Percentiles rank a stretch among this genome's conserved stretches.
Evolutionary conservation across 64 coral and sea anemone species (phyloP).

Genomic region (Stichodactyla mertensii): DNA sequence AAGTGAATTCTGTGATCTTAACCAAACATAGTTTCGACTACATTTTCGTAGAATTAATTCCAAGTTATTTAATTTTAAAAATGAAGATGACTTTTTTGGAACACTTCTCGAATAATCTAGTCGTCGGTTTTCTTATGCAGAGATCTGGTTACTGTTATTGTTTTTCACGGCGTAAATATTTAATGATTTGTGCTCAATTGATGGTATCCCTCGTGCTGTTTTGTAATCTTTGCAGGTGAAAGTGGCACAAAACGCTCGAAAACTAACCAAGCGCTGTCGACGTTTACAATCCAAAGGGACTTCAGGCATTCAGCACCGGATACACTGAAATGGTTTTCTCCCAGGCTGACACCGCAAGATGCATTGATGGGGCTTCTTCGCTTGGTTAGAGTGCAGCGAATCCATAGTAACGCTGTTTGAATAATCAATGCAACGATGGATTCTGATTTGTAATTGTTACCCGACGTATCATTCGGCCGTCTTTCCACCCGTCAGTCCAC

Average conservation of each 20-base stretch:
- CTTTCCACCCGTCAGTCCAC: background rate
- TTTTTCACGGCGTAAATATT: slow-evolving; percentile 3
- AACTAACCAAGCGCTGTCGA: background rate
- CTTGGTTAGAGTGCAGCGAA: background rate
- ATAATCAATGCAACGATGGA: too few relatives aligned
- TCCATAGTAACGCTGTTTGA: background rate
- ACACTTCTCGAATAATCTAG: background rate
- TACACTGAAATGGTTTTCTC: background rate
- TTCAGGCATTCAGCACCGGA: background rate
- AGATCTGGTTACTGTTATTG: background rate
- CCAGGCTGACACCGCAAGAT: background rate
- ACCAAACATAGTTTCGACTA: too few relatives aligned
- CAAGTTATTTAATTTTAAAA: background rate
- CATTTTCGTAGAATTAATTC: too few relatives aligned
- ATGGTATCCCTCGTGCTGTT: background rate
- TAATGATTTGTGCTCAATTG: slow-evolving; percentile 12
- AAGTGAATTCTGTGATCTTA: too few relatives aligned
- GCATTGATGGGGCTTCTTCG: background rate
- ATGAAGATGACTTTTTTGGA: background rate
- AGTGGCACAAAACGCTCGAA: background rate
- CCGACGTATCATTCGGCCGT: background rate
- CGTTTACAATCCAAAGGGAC: background rate
- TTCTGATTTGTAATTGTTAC: too few relatives aligned
- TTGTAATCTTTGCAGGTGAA: slow-evolving; percentile 21
- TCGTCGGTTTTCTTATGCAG: background rate